These are phyloP conservation scores for Dermochelys coriacea DNA, from an alignment of 2,797 vertebrate species.

Conservation along the genomic window DNA sequence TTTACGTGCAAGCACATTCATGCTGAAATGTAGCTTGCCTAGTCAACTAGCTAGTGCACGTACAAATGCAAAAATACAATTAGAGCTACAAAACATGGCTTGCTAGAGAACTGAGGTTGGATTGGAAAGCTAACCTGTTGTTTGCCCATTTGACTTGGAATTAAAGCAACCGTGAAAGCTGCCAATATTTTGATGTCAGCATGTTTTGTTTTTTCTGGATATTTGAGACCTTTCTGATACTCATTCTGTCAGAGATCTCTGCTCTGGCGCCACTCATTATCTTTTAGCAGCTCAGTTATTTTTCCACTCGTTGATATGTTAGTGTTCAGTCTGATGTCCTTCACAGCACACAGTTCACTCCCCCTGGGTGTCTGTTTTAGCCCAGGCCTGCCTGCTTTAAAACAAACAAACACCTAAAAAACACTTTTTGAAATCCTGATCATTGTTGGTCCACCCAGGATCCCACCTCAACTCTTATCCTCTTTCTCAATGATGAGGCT, in stretches of 20 bases:
- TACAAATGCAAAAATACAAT: constrained; percentile 69
- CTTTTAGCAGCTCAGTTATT: constrained; percentile 14
- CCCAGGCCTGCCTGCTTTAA: not conserved
- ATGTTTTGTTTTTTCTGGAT: constrained; percentile 69
- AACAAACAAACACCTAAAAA: not conserved
- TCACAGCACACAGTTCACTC: not conserved
- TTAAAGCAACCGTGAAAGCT: constrained; percentile 55
- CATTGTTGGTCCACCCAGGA: not conserved
- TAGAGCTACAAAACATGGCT: constrained; percentile 69
- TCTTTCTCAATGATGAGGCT: not conserved
- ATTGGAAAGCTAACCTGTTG: constrained; percentile 49
- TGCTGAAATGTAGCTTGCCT: constrained; percentile 56
- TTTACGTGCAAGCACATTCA: constrained; percentile 43
- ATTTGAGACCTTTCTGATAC: constrained; percentile 63
- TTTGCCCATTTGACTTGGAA: constrained; percentile 72
- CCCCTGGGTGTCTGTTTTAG: not conserved
- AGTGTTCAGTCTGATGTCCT: constrained; percentile 34
- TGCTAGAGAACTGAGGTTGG: constrained; percentile 60
- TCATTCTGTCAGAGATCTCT: constrained; percentile 52
- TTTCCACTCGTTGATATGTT: constrained; percentile 49
- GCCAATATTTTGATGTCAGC: constrained; percentile 75
- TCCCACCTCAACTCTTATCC: not conserved
- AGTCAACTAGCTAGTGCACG: constrained; percentile 65
- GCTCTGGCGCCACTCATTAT: constrained; percentile 38
- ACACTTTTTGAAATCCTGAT: not conserved